phyloP scores from a whole-genome alignment of 1,140 invertebrate species.

The Zaprionus nigranus region DNA sequence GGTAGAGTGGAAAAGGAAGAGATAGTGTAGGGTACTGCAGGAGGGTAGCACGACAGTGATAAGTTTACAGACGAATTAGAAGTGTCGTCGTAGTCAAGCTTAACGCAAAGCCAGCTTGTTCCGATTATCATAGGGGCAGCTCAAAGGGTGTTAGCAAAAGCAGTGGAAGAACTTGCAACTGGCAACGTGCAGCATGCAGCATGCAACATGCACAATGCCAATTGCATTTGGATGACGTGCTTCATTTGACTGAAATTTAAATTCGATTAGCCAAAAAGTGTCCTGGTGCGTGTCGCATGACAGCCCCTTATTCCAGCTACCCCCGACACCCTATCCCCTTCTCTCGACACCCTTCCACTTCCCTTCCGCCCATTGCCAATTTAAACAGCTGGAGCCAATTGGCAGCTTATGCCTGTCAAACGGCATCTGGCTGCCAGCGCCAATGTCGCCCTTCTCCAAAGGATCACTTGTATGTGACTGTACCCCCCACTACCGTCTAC shows the following conservation, averaged over 20 bases:
- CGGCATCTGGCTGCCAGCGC: slow-evolving; percentile 1
- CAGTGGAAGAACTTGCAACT: neutral
- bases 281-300: slow-evolving; percentile 29
- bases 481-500: neutral
- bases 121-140: neutral
- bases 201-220: slow-evolving; percentile 18
- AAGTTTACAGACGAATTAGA: neutral
- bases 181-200: neutral
- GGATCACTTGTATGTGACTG: neutral
- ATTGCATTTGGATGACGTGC: slow-evolving; percentile 55
- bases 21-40: neutral
- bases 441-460: neutral
- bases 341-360: neutral
- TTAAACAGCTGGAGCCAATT: slow-evolving; percentile 41
- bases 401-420: slow-evolving; percentile 59
- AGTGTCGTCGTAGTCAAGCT: neutral
- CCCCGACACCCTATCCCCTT: neutral
- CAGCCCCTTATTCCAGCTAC: neutral
- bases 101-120: neutral
- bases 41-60: neutral
- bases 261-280: slow-evolving; percentile 73
- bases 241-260: slow-evolving; percentile 65
- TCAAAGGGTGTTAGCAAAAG: neutral
- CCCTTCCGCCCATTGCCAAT: neutral
- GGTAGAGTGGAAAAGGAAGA: neutral